Evolutionary conservation across 2,888 invertebrate genomes (phyloP).

Genomic region (Serripes groenlandicus): DNA sequence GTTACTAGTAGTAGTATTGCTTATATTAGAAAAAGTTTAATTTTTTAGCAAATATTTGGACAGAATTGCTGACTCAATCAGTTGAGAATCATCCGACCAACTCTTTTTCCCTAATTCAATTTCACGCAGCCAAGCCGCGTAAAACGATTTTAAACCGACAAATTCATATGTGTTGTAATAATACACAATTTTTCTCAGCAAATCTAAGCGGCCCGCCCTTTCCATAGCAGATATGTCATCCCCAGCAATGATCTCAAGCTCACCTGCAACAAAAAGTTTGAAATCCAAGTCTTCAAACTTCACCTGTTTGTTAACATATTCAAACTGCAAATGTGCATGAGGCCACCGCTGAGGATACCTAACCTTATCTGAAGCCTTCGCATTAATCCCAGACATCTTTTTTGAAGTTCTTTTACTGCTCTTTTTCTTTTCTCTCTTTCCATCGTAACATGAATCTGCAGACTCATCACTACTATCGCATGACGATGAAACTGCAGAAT

Average conservation of each 20-base stretch:
- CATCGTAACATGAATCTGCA: neutral
- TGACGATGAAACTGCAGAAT: neutral
- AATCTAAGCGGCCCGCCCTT: neutral
- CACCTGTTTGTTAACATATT: neutral
- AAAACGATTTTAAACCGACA: neutral
- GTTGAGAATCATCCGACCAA: neutral
- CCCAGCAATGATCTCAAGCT: neutral
- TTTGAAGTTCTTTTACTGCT: neutral
- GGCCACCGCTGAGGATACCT: neutral
- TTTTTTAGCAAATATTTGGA: neutral
- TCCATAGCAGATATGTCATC: neutral
- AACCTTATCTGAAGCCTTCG: slow-evolving; percentile 2
- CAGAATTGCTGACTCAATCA: neutral
- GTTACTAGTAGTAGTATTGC: neutral
- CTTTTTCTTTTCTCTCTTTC: neutral
- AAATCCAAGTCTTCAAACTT: neutral
- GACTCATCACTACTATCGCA: no score
- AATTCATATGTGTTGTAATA: neutral
- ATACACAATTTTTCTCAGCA: neutral
- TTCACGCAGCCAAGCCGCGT: neutral
- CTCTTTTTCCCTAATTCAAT: neutral
- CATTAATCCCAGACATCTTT: neutral
- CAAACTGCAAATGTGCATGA: neutral
- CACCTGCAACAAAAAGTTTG: neutral
- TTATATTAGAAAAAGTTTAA: neutral